Percentiles rank a stretch among this genome's conserved stretches.
These are phyloP conservation scores for Hypomecis atomaria DNA, from an alignment of 2,888 invertebrate genomes.

Conservation along the genomic window DNA sequence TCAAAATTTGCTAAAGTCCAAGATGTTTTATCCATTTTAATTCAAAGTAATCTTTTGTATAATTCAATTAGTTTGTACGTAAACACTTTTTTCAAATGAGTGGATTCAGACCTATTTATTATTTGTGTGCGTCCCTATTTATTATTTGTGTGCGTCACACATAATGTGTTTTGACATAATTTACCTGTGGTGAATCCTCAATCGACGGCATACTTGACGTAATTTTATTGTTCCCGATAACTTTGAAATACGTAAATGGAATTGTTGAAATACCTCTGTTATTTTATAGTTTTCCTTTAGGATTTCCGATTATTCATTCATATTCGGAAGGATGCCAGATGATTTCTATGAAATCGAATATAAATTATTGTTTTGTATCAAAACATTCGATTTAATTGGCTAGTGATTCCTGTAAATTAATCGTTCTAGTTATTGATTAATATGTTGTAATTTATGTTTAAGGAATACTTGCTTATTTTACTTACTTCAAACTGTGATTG, in stretches of 20 bases:
- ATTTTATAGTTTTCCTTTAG: slow-evolving; percentile 6
- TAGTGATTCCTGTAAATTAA: slow-evolving; percentile 50
- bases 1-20: too few relatives aligned
- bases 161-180: background rate
- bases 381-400: slow-evolving; percentile 59
- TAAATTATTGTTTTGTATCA: slow-evolving; percentile 72
- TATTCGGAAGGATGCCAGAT: slow-evolving; percentile 28
- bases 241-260: background rate
- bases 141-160: background rate
- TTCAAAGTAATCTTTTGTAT: too few relatives aligned
- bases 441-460: background rate
- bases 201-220: background rate
- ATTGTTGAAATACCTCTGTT: slow-evolving; percentile 4
- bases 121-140: background rate
- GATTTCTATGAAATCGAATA: slow-evolving; percentile 74
- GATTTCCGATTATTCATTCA: slow-evolving; percentile 15
- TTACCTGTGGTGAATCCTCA: background rate
- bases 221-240: background rate
- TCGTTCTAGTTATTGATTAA: slow-evolving; percentile 7
- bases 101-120: background rate
- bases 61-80: too few relatives aligned
- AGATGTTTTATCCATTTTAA: too few relatives aligned
- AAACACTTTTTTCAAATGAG: too few relatives aligned
- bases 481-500: background rate
- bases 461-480: background rate